These are phyloP conservation scores for Sebastes hubbsi DNA, from an alignment of 2,797 vertebrate genomes.

Conservation along the genomic window DNA sequence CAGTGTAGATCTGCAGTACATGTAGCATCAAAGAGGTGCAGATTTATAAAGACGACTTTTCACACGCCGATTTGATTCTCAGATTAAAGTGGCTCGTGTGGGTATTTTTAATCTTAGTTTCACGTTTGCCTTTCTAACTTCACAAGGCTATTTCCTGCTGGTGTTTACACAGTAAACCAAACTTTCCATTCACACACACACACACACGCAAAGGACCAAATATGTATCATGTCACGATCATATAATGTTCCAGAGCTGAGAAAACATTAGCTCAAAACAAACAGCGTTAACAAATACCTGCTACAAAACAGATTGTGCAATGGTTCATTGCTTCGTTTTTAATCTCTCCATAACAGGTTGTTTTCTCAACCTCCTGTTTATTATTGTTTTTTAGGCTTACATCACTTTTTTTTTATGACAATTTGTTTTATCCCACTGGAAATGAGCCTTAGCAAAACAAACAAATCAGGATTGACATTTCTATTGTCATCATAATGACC, in stretches of 20 bases:
- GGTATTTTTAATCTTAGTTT: neutral
- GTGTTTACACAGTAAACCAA: neutral
- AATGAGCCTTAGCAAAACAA: neutral
- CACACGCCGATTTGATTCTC: neutral
- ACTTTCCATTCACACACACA: neutral
- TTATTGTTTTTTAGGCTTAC: neutral
- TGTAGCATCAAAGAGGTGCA: neutral
- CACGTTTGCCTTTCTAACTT: neutral
- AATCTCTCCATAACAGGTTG: neutral
- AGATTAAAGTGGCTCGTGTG: rapidly evolving
- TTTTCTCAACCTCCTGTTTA: neutral
- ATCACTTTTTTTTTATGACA: neutral
- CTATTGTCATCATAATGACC: neutral
- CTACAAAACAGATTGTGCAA: neutral
- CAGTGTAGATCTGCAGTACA: neutral
- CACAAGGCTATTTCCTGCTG: neutral
- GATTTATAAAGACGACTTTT: neutral
- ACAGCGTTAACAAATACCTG: neutral
- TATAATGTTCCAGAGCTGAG: neutral
- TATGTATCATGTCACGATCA: too few species aligned
- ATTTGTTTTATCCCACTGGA: neutral
- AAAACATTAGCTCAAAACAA: neutral
- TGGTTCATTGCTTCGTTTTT: neutral
- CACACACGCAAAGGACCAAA: neutral
- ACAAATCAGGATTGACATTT: neutral